Conservation (phyloP, 2,797 vertebrate genomes). For the Epinephelus malabaricus region DNA sequence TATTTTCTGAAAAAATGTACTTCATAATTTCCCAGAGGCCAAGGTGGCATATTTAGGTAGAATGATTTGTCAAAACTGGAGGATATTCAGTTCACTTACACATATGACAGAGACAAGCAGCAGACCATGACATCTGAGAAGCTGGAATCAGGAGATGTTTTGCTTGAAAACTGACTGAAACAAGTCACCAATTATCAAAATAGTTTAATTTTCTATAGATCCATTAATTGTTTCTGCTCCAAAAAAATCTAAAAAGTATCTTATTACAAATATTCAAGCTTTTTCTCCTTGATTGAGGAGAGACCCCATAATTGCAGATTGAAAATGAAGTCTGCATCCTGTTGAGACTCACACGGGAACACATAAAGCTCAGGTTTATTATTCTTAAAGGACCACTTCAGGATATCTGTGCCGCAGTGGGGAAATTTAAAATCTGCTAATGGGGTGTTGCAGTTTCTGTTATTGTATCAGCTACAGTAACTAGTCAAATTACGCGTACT, state of each 20-base stretch:
- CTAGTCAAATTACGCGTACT: slow-evolving; percentile 11
- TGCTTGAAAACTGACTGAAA: background rate
- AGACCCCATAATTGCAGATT: background rate
- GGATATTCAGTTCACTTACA: background rate
- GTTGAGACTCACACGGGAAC: slow-evolving; percentile 19
- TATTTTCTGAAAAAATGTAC: background rate
- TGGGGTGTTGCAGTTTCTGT: slow-evolving; percentile 47
- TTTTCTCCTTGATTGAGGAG: background rate
- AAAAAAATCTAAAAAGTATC: background rate
- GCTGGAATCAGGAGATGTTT: background rate
- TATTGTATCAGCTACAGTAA: slow-evolving; percentile 18
- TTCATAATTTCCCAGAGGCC: background rate
- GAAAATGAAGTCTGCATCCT: slow-evolving; percentile 22
- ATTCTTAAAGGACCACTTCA: background rate
- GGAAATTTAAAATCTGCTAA: slow-evolving; percentile 37
- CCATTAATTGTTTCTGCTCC: background rate
- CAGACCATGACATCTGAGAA: background rate
- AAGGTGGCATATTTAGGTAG: background rate
- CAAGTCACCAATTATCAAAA: background rate
- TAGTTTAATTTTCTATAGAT: background rate
- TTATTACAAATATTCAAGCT: background rate
- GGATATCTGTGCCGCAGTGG: slow-evolving; percentile 14
- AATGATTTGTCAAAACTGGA: slow-evolving; percentile 1
- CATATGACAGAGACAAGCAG: background rate
- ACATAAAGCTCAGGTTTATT: slow-evolving; percentile 25